Percentiles rank a stretch among this genome's conserved stretches.
These are phyloP conservation scores for Rhyacophila brunnea DNA, from an alignment of 1,140 invertebrate genomes.

Conservation along the genomic window DNA sequence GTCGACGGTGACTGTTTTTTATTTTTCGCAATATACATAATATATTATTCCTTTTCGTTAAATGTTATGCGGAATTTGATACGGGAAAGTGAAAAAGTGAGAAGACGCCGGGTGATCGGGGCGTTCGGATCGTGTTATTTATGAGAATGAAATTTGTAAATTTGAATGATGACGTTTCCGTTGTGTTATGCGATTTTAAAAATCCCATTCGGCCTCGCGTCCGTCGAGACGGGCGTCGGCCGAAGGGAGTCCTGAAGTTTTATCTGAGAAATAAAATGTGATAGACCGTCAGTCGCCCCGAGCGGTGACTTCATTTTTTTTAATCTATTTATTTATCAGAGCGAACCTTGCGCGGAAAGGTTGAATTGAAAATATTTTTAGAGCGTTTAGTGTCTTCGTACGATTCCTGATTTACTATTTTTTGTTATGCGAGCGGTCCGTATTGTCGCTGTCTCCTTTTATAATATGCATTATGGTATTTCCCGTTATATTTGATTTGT, in stretches of 20 bases:
- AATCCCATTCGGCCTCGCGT: neutral
- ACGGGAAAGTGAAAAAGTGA: constrained; percentile 22
- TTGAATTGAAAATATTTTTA: too few relatives aligned
- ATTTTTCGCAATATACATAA: constrained; percentile 21
- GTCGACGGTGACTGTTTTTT: constrained; percentile 28
- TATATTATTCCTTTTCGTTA: constrained; percentile 25
- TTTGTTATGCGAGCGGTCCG: constrained; percentile 16
- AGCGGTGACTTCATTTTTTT: neutral
- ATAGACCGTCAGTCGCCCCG: neutral
- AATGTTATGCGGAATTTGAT: constrained; percentile 24
- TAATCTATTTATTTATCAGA: constrained; percentile 1
- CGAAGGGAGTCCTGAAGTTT: constrained; percentile 2
- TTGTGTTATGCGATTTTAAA: neutral
- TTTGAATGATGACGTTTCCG: neutral
- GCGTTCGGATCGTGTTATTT: constrained; percentile 21
- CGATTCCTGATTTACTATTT: constrained; percentile 4
- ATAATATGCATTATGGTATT: constrained; percentile 16
- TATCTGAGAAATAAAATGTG: neutral
- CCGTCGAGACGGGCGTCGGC: neutral
- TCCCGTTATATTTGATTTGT: constrained; percentile 26
- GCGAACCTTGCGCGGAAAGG: too few relatives aligned
- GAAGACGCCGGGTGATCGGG: constrained; percentile 19
- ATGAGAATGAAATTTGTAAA: constrained; percentile 4
- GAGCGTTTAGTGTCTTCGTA: constrained; percentile 7
- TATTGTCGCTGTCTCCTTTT: constrained; percentile 22